Evolutionary conservation across 1,140 invertebrate species (phyloP).

Genomic region (Lucilia cuprina): DNA sequence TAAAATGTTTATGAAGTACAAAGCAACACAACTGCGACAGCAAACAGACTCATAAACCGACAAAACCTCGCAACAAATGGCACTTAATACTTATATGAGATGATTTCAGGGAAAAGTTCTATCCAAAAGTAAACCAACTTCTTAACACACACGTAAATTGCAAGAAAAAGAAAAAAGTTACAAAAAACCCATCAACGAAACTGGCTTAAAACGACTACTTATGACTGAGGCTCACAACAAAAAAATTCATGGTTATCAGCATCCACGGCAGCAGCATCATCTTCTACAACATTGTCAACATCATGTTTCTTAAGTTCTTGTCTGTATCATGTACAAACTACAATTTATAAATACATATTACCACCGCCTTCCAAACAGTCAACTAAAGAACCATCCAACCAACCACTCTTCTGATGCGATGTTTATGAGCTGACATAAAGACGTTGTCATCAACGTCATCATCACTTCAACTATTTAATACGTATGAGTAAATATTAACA

Average conservation of each 20-base stretch:
- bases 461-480: not conserved
- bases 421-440: not conserved
- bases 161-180: not conserved
- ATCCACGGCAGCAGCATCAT: not conserved
- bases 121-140: not conserved
- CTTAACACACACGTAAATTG: not conserved
- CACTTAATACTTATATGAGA: not conserved
- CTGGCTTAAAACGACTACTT: not conserved
- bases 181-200: not conserved
- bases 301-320: too few relatives aligned
- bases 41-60: not conserved
- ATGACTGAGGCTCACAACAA: not conserved
- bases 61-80: not conserved
- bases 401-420: not conserved
- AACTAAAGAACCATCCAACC: not conserved
- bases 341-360: too few relatives aligned
- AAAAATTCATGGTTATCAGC: not conserved
- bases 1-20: not conserved
- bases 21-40: not conserved
- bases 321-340: too few relatives aligned
- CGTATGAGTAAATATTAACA: not conserved
- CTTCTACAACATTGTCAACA: not conserved
- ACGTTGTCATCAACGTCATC: not conserved
- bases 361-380: not conserved
- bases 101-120: conserved; percentile 1